Conservation (phyloP, 2,113 vertebrate species). For the Callopanchax toddi region DNA sequence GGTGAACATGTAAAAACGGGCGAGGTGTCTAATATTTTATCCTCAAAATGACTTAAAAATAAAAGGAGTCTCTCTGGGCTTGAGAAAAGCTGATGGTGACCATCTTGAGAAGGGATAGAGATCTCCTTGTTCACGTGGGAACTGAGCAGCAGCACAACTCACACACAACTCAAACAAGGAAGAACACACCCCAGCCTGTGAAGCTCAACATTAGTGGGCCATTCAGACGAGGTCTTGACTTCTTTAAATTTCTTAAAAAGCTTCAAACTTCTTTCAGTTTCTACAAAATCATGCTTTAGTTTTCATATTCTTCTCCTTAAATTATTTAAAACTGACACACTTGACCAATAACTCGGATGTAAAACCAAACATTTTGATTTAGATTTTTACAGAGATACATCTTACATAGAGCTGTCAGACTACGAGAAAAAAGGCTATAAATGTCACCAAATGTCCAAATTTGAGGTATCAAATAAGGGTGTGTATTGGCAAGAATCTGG, state of each 20-base stretch:
- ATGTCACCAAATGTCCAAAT: no score
- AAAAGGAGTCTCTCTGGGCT: constrained; percentile 1
- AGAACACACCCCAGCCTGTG: constrained; percentile 39
- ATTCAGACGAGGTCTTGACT: constrained; percentile 10
- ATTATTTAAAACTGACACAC: no score
- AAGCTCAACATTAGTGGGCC: constrained; percentile 28
- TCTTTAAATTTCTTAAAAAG: neutral
- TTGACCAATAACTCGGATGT: no score
- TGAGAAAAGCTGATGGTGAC: constrained; percentile 27
- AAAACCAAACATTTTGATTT: no score
- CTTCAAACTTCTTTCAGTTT: neutral
- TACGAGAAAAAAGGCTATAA: no score
- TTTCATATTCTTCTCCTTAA: no score
- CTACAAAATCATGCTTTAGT: neutral
- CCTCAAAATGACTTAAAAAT: constrained; percentile 3
- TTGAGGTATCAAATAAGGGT: no score
- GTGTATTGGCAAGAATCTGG: no score
- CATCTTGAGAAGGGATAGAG: constrained; percentile 49
- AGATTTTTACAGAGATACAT: no score
- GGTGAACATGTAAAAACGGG: neutral
- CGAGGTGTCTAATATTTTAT: constrained; percentile 6
- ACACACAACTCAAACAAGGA: constrained; percentile 47
- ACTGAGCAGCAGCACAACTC: constrained; percentile 50
- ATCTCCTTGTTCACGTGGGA: constrained; percentile 67
- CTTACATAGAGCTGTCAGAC: no score